phyloP scores from a whole-genome alignment of 2,888 invertebrate genomes.

The Leucozona laternaria region DNA sequence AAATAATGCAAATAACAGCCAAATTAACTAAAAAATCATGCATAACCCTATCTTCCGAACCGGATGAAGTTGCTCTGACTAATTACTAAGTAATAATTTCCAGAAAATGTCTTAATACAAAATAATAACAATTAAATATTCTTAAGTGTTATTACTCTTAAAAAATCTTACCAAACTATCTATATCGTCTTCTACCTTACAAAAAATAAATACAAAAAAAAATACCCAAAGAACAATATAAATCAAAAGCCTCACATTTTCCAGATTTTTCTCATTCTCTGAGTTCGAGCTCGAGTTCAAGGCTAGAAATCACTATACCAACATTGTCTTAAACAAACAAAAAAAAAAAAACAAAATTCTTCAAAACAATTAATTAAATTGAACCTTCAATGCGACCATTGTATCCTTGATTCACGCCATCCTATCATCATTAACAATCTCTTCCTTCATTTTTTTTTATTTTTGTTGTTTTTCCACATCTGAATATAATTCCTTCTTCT shows the following conservation, averaged over 20 bases:
- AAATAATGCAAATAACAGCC: too few relatives aligned
- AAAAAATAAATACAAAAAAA: not conserved
- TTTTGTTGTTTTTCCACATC: not conserved
- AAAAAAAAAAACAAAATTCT: conserved; percentile 7
- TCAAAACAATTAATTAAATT: conserved; percentile 14
- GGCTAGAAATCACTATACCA: not conserved
- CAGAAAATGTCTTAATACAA: too few relatives aligned
- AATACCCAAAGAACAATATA: not conserved
- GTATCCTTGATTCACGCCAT: conserved; percentile 43
- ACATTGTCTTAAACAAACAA: not conserved
- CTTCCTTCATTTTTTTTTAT: conserved; percentile 43
- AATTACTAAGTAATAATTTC: too few relatives aligned
- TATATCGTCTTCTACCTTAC: not conserved
- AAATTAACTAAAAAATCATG: too few relatives aligned
- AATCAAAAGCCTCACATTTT: not conserved
- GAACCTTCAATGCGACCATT: conserved; percentile 14
- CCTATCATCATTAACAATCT: conserved; percentile 56
- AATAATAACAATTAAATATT: too few relatives aligned
- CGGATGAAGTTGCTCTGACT: too few relatives aligned
- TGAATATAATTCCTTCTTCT: conserved; percentile 18
- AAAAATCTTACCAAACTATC: not conserved
- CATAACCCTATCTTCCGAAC: too few relatives aligned
- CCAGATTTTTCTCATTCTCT: conserved; percentile 1
- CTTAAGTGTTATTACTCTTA: not conserved
- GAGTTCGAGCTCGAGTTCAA: conserved; percentile 15